phyloP scores from a whole-genome alignment of 2,888 invertebrate genomes.

The Acrocera orbiculus region DNA sequence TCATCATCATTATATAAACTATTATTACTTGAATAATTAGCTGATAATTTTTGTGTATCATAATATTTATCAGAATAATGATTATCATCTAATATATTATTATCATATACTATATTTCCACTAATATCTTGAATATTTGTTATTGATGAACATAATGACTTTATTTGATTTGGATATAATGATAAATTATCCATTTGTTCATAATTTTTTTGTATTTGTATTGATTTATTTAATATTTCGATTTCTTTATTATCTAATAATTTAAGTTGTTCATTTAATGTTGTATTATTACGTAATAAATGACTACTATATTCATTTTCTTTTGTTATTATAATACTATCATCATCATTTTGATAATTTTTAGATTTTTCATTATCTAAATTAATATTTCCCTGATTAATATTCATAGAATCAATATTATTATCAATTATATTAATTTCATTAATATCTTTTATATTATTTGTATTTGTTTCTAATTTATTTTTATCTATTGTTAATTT shows the following conservation, averaged over 20 bases:
- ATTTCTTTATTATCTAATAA: conserved; percentile 23
- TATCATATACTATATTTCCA: too few relatives aligned
- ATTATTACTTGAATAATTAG: conserved; percentile 14
- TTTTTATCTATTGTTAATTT: too few relatives aligned
- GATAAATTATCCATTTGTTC: conserved; percentile 10
- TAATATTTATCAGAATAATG: too few relatives aligned
- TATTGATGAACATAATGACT: too few relatives aligned
- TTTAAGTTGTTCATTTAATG: conserved; percentile 27
- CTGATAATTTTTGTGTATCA: not conserved
- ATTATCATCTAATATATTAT: not conserved
- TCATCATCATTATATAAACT: conserved; percentile 29
- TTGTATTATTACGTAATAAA: conserved; percentile 24
- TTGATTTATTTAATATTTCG: conserved; percentile 17
- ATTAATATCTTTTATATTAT: too few relatives aligned
- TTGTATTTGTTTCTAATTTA: too few relatives aligned
- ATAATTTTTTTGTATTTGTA: conserved; percentile 10
- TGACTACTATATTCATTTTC: conserved; percentile 15
- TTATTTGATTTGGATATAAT: too few relatives aligned
- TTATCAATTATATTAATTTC: not conserved
- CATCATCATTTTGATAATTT: conserved; percentile 2
- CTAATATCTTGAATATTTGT: too few relatives aligned
- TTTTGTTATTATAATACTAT: conserved; percentile 5
- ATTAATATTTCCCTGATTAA: not conserved
- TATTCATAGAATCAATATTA: not conserved
- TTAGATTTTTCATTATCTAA: not conserved